These are phyloP conservation scores for Lottia gigantea DNA, from an alignment of 2,888 invertebrate genomes.

Conservation along the genomic window DNA sequence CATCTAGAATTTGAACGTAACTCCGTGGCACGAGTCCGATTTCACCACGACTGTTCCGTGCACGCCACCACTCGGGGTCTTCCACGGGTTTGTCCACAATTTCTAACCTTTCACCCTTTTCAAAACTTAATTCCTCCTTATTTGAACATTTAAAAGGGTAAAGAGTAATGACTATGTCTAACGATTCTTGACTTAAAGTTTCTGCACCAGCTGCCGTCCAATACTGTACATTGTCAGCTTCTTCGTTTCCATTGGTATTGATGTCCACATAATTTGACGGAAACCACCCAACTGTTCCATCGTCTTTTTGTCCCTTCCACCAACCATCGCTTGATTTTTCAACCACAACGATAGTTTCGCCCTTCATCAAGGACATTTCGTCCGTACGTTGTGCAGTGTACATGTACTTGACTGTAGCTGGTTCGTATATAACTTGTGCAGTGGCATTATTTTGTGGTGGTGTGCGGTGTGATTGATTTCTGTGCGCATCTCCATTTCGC, in stretches of 20 bases:
- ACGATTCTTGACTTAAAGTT: constrained; percentile 44
- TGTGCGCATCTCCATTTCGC: constrained; percentile 31
- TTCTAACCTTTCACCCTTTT: constrained; percentile 94
- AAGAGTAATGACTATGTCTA: constrained; percentile 94
- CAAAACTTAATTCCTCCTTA: constrained; percentile 93
- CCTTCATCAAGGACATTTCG: constrained; percentile 93
- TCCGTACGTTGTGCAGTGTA: constrained; percentile 91
- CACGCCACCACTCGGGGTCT: constrained; percentile 99
- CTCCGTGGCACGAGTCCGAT: constrained; percentile 89
- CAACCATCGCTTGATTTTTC: constrained; percentile 99
- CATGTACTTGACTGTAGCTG: constrained; percentile 85
- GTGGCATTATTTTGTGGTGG: constrained; percentile 11
- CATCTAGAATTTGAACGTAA: constrained; percentile 68
- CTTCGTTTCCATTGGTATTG: constrained; percentile 28
- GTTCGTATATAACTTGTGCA: constrained; percentile 31
- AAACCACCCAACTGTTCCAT: constrained; percentile 84
- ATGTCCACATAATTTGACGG: constrained; percentile 93
- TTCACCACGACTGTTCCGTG: constrained; percentile 91
- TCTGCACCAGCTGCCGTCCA: constrained; percentile 53
- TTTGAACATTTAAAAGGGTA: constrained; percentile 81
- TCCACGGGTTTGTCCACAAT: constrained; percentile 95
- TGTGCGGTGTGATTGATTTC: constrained; percentile 8
- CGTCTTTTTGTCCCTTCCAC: constrained; percentile 85
- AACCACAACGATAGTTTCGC: constrained; percentile 89
- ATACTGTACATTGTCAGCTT: constrained; percentile 36